Conservation (phyloP, 2,888 invertebrate species). For the Cinara cedri region DNA sequence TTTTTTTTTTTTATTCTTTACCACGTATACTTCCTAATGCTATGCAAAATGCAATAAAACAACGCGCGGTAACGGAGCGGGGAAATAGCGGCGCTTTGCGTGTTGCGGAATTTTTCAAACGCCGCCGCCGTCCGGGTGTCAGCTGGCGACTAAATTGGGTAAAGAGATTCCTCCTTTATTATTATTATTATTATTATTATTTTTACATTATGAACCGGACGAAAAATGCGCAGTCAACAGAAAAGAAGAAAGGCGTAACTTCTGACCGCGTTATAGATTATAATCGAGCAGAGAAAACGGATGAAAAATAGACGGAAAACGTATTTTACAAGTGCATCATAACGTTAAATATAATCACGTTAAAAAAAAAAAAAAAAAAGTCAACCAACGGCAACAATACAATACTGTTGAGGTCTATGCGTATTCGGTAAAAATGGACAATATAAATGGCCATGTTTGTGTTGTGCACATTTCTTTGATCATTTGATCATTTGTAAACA, state of each 20-base stretch:
- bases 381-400: too few relatives aligned
- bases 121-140: constrained; percentile 17
- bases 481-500: too few relatives aligned
- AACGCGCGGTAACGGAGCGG: neutral
- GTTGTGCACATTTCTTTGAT: too few relatives aligned
- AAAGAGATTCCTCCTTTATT: constrained; percentile 30
- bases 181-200: constrained; percentile 32
- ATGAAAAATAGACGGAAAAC: too few relatives aligned
- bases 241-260: neutral
- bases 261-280: constrained; percentile 13
- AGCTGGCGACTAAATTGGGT: constrained; percentile 50
- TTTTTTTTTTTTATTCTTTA: neutral
- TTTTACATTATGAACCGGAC: too few relatives aligned
- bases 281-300: neutral
- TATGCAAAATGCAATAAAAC: constrained; percentile 20
- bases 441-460: too few relatives aligned
- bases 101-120: constrained; percentile 34
- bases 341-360: too few relatives aligned
- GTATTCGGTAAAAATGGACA: too few relatives aligned
- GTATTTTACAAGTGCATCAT: too few relatives aligned
- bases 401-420: too few relatives aligned
- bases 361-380: too few relatives aligned
- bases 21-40: too few relatives aligned
- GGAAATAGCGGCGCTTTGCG: neutral
- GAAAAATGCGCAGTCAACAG: neutral